These are phyloP conservation scores for Xestia c-nigrum DNA, from an alignment of 2,888 invertebrate species.

Conservation along the genomic window DNA sequence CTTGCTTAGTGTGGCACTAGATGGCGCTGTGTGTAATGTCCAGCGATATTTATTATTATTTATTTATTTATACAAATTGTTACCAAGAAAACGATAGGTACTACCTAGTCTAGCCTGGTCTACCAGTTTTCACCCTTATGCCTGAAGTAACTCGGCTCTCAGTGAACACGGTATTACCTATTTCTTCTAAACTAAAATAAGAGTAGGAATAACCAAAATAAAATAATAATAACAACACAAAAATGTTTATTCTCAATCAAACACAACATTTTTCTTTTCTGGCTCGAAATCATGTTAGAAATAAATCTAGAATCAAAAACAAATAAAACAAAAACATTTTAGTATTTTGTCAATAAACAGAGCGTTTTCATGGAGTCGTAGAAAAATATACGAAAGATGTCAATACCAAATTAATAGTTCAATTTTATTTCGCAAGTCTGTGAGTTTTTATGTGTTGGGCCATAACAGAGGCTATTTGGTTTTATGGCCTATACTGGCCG, in stretches of 20 bases:
- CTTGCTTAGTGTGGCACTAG: too few species aligned
- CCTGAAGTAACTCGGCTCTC: too few species aligned
- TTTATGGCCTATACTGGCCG: slow-evolving; percentile 46
- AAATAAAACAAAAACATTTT: slow-evolving; percentile 33
- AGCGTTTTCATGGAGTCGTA: slow-evolving; percentile 32
- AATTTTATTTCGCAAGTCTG: slow-evolving; percentile 54
- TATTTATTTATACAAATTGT: too few species aligned
- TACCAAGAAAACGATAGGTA: background rate
- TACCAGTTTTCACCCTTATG: too few species aligned
- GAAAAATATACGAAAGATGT: slow-evolving; percentile 50
- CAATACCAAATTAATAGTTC: slow-evolving; percentile 55
- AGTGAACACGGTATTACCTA: too few species aligned
- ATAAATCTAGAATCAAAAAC: slow-evolving; percentile 28
- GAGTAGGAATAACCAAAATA: background rate
- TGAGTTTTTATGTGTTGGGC: slow-evolving; percentile 53
- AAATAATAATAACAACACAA: background rate
- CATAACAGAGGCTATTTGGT: slow-evolving; percentile 44
- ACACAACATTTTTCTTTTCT: slow-evolving; percentile 19
- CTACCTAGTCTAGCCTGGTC: too few species aligned
- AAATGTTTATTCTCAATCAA: slow-evolving; percentile 19
- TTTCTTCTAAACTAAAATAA: background rate
- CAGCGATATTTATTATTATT: too few species aligned
- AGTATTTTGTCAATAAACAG: slow-evolving; percentile 31
- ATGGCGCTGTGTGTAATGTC: too few species aligned
- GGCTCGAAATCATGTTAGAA: slow-evolving; percentile 21